phyloP scores from a whole-genome alignment of 2,113 vertebrate genomes.

The Sinocyclocheilus anophthalmus region DNA sequence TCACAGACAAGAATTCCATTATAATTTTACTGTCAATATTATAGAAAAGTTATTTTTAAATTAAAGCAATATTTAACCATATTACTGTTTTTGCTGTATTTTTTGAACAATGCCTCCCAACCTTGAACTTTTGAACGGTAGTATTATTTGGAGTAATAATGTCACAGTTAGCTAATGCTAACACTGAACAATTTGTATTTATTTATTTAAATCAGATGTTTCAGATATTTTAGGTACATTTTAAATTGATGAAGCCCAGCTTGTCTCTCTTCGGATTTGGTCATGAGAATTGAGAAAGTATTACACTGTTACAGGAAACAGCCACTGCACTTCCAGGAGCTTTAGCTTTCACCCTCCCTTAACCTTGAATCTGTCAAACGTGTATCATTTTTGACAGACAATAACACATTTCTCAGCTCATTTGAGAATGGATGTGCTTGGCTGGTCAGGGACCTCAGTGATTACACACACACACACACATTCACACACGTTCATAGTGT shows the following conservation, averaged over 20 bases:
- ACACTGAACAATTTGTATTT: not conserved
- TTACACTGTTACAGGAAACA: constrained; percentile 34
- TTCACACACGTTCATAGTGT: constrained; percentile 35
- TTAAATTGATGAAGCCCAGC: not conserved
- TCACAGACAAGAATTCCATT: no score
- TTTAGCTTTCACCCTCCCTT: constrained; percentile 45
- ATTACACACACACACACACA: constrained; percentile 47
- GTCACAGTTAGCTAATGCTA: not conserved
- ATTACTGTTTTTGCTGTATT: no score
- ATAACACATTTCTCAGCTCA: constrained; percentile 59
- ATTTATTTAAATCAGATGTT: not conserved
- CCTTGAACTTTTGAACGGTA: no score
- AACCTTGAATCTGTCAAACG: constrained; percentile 57
- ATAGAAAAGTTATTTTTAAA: no score
- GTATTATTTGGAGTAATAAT: no score
- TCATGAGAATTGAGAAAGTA: constrained; percentile 32
- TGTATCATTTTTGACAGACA: constrained; percentile 58
- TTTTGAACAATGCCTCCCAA: no score
- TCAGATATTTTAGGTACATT: not conserved
- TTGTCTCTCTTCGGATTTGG: constrained; percentile 11
- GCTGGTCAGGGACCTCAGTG: constrained; percentile 53
- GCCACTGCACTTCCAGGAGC: constrained; percentile 46
- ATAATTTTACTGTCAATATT: no score
- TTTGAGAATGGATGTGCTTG: constrained; percentile 58
- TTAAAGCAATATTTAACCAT: no score